phyloP scores from a whole-genome alignment of 2,113 vertebrate genomes.

The Apodemus speciosus region DNA sequence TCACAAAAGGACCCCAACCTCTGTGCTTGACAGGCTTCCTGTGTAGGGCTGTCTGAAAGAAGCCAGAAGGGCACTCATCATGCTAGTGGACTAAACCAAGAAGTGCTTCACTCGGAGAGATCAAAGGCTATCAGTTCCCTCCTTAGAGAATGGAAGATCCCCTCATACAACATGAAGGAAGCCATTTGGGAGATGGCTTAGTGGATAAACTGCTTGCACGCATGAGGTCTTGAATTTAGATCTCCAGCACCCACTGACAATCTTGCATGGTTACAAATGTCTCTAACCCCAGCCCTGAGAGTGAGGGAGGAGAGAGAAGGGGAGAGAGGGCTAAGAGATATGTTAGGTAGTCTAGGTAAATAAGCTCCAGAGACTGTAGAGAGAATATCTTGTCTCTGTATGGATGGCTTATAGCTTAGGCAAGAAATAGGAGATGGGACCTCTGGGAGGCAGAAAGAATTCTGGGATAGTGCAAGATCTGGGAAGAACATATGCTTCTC shows the following conservation, averaged over 20 bases:
- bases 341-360: background rate
- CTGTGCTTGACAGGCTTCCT: background rate
- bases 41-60: background rate
- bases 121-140: background rate
- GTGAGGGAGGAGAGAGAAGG: background rate
- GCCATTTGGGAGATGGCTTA: background rate
- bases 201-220: background rate
- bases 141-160: constrained; percentile 7
- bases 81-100: background rate
- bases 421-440: too few relatives aligned
- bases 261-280: background rate
- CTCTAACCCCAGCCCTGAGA: background rate
- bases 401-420: too few relatives aligned
- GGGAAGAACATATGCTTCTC: background rate
- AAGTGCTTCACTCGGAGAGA: background rate
- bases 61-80: background rate
- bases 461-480: too few relatives aligned
- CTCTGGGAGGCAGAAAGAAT: too few relatives aligned
- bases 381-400: too few relatives aligned
- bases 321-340: background rate
- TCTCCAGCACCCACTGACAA: background rate
- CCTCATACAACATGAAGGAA: background rate
- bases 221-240: background rate
- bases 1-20: background rate
- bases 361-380: too few relatives aligned